Evolutionary conservation across 2,797 vertebrate genomes (phyloP), one percentile per base, ranked within the genome.

Genomic region (Otolemur crassicaudatus): DNA sequence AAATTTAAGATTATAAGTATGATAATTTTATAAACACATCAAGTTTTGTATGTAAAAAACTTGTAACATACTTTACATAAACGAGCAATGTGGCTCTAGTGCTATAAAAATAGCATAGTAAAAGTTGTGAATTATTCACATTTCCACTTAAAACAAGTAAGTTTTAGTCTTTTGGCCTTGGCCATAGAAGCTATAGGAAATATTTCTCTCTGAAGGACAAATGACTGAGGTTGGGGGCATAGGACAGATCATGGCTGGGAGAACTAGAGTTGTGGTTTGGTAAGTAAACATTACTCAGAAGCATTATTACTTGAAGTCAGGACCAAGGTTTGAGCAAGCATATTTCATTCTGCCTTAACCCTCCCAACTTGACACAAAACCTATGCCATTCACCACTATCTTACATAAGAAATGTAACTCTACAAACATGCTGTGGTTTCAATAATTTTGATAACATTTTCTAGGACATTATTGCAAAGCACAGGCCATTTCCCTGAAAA

Each of bases 91-190:
- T 83, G 34, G 73, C n/a, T 75, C 92, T 46, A 94, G 22, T 90
- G 70, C 17, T 87, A 83, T 70, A 79, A 92, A 37, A 72, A 87
- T 72, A 53, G 34, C 22, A 61, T 10, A 86, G 16, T 65, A 37
- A 77, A n/a, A 63, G 27, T 60, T 82, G 63, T 95, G 69, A 84
- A 76, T 69, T 82, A 67, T 91, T 19, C 19, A 9, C 40, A 9
- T 95, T 95, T 82, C 29, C 5, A 72, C 31, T 70, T 72, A 49
- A 65, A 97, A 92, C 29, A 58, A 95, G 72, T 84, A 81, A 69
- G 27, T 25, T 89, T 87, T 25, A 89, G 3, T 72, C 11, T 86
- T 77, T 60, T 53, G 31, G 27, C 65, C 27, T 82, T 19, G 40
- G 37, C 29, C 17, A 70, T 31, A 61, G 29, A 87, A 49, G 20